Evolutionary conservation across 2,888 invertebrate species (phyloP).

Genomic region (Megalurothrips usitatus): DNA sequence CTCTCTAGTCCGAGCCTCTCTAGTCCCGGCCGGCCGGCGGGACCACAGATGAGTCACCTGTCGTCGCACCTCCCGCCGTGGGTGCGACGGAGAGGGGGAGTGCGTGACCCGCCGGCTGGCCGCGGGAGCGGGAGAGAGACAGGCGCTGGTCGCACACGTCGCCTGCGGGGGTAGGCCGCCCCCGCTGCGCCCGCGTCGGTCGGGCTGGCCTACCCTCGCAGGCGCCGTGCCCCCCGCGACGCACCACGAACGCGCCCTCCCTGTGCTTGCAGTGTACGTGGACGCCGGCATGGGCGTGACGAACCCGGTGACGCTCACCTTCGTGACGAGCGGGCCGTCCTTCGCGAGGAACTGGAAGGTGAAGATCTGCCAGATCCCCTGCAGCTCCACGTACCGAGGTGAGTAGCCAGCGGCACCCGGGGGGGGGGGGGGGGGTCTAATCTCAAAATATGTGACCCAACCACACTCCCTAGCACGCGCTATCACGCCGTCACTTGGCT

Average conservation of each 20-base stretch:
- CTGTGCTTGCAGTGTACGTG: conserved; percentile 64
- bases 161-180: neutral
- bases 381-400: conserved; percentile 61
- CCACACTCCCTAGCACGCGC: too few relatives aligned
- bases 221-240: too few relatives aligned
- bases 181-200: neutral
- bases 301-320: conserved; percentile 73
- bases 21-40: too few relatives aligned
- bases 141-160: too few relatives aligned
- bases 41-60: conserved; percentile 28
- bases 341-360: conserved; percentile 77
- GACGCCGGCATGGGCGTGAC: conserved; percentile 71
- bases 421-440: too few relatives aligned
- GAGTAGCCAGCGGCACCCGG: conserved; percentile 35
- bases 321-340: conserved; percentile 71
- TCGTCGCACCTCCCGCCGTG: too few relatives aligned
- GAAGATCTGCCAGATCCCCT: conserved; percentile 72
- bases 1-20: too few relatives aligned
- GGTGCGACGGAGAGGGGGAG: neutral
- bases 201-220: too few relatives aligned
- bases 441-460: too few relatives aligned
- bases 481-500: too few relatives aligned
- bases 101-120: neutral
- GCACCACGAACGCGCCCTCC: too few relatives aligned
- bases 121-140: neutral